A percentile compares a stretch with the other conserved stretches of the same genome.
These are phyloP conservation scores for Sciaenops ocellatus DNA, from an alignment of 2,797 vertebrate species.

Conservation along the genomic window DNA sequence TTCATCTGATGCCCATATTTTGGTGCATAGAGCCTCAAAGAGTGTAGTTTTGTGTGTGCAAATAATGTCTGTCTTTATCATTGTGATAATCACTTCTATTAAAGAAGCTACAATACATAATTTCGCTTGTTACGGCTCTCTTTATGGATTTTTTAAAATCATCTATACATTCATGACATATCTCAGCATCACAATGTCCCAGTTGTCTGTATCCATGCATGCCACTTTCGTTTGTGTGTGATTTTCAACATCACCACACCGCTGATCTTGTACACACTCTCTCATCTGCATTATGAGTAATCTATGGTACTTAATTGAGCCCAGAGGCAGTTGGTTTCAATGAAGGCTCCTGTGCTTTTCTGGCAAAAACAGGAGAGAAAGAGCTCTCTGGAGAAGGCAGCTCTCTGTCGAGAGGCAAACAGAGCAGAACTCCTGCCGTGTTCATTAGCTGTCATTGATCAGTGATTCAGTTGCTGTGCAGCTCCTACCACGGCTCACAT, in stretches of 20 bases:
- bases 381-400: conserved; percentile 72
- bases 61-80: conserved; percentile 16
- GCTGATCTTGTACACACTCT: conserved; percentile 55
- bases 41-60: neutral
- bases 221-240: conserved; percentile 24
- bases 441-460: conserved; percentile 86
- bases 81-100: conserved; percentile 14
- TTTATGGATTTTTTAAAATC: conserved; percentile 16
- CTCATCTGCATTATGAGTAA: conserved; percentile 81
- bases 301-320: conserved; percentile 83
- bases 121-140: conserved; percentile 7
- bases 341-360: conserved; percentile 76
- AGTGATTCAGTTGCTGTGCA: conserved; percentile 74
- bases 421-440: conserved; percentile 80
- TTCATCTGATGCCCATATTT: neutral
- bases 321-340: conserved; percentile 81
- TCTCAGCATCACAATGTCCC: conserved; percentile 26
- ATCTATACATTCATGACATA: conserved; percentile 33
- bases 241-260: conserved; percentile 47
- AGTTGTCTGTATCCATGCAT: conserved; percentile 21
- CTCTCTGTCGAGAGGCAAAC: conserved; percentile 79
- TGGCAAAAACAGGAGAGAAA: conserved; percentile 69
- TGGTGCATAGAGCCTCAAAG: neutral
- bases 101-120: neutral
- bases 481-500: conserved; percentile 61